Evolutionary conservation across 1,140 invertebrate species (phyloP), one percentile per base, ranked within the genome.

Genomic region (Drosophila pseudoobscura): DNA sequence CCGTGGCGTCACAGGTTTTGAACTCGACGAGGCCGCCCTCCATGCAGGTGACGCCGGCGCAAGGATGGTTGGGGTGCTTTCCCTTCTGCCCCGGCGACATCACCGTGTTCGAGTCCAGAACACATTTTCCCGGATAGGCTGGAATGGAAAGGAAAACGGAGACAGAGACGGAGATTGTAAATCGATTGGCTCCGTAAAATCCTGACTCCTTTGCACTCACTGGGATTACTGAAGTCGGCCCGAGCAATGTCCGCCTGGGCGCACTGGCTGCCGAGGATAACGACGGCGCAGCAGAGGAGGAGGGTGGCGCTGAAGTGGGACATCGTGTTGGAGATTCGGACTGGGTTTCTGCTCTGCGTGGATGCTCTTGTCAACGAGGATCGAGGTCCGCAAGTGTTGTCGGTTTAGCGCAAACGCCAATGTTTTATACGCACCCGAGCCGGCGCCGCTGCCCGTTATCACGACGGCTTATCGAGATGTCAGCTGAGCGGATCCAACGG

Each of bases 41-140:
- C 44, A 84, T 22, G 57, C 89, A 91, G 9, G 66, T 72, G 44
- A 80, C 78, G 7, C 82, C 72, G 17, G 89, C 73, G 29, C 89
- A 91, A 0, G 68, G 85, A 75, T 89, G 76, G 13, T 80, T 69
- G 6, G 89, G 89, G 7, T 80, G 66, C 55, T 89, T 90, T 44
- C 79, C 89, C 1, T 0, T 39, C 57, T 91, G 62, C 0, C 89
- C 89, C 0, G 89, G 76, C 15, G 89, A 75, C 64, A 91, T 57
- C 1, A 91, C 61, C 2, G 45, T 46, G 6, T 88, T 62, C 8
- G 54, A 1, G 60, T 62, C 43, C 24, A 91, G 39, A 11, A 84
- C 80, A 39, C 89, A 91, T 68, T 89, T 91, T 55, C 89, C 89
- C 8, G 89, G 89, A 74, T 88, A 54, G 1, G 31, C 89, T 91